Conservation (phyloP, 2,113 vertebrate genomes). For the Oryzias javanicus region DNA sequence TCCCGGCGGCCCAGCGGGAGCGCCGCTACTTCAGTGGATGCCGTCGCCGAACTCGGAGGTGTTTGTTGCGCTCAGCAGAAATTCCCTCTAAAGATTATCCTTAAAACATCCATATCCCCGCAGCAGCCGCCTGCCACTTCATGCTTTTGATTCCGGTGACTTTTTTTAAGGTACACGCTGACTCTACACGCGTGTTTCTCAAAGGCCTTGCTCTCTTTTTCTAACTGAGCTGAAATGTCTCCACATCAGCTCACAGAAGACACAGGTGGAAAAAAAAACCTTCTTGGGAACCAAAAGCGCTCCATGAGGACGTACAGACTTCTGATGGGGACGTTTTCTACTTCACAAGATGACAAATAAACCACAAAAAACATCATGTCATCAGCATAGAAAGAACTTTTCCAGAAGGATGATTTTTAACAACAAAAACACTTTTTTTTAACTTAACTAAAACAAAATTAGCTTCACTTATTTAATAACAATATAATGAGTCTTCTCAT, state of each 20-base stretch:
- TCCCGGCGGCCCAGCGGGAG: neutral
- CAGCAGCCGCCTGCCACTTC: neutral
- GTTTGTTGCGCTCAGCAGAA: neutral
- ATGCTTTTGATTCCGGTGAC: neutral
- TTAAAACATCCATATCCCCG: constrained; percentile 9
- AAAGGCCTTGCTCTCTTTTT: constrained; percentile 27
- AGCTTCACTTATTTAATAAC: too few species aligned
- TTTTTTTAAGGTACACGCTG: constrained; percentile 5
- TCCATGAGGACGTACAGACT: too few species aligned
- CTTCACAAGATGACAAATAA: too few species aligned
- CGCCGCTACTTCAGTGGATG: constrained; percentile 8
- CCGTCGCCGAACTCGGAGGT: constrained; percentile 10
- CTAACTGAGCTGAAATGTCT: constrained; percentile 41
- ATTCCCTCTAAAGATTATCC: neutral
- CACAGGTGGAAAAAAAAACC: constrained; percentile 22
- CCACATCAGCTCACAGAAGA: constrained; percentile 41
- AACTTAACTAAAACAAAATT: too few species aligned
- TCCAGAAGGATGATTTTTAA: too few species aligned
- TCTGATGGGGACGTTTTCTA: too few species aligned
- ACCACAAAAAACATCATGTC: too few species aligned
- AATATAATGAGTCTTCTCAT: too few species aligned
- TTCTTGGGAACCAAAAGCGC: too few species aligned
- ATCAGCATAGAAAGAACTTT: too few species aligned
- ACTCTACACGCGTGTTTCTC: constrained; percentile 17
- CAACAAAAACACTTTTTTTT: too few species aligned